Evolutionary conservation across 2,888 invertebrate genomes (phyloP).

Genomic region (Hydriomena furcata): DNA sequence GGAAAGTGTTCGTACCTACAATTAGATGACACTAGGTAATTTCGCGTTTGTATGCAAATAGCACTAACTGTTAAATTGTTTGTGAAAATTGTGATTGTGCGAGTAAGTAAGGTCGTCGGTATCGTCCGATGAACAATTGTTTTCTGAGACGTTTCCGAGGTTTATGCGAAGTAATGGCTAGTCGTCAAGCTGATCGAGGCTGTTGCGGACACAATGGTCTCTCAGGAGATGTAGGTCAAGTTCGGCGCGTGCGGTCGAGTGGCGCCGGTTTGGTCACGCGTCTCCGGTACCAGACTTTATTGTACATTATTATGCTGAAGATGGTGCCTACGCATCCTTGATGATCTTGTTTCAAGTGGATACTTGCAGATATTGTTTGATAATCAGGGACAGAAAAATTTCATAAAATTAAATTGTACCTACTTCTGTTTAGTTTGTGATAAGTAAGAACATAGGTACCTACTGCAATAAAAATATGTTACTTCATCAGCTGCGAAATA

Average conservation of each 20-base stretch:
- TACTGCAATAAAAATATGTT: too few relatives aligned
- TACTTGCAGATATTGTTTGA: slow-evolving; percentile 6
- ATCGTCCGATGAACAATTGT: slow-evolving; percentile 38
- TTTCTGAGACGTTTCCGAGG: slow-evolving; percentile 39
- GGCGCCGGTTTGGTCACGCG: slow-evolving; percentile 55
- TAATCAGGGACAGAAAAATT: background rate
- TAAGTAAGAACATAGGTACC: too few relatives aligned
- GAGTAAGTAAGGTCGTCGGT: slow-evolving; percentile 39
- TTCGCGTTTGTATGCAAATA: slow-evolving; percentile 39
- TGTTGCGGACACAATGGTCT: slow-evolving; percentile 68
- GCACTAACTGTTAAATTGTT: slow-evolving; percentile 15
- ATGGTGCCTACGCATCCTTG: slow-evolving; percentile 12
- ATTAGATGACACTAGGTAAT: slow-evolving; percentile 58
- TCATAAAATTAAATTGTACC: too few relatives aligned
- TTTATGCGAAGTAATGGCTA: slow-evolving; percentile 49
- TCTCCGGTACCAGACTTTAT: slow-evolving; percentile 32
- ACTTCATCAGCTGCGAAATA: too few relatives aligned
- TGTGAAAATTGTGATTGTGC: slow-evolving; percentile 26
- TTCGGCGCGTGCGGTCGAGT: slow-evolving; percentile 60
- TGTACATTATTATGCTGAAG: slow-evolving; percentile 15
- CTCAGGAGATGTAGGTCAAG: slow-evolving; percentile 75
- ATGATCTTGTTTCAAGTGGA: slow-evolving; percentile 6
- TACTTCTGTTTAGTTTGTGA: too few relatives aligned
- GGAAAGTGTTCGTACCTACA: slow-evolving; percentile 64
- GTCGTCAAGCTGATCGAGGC: slow-evolving; percentile 61